Conservation (phyloP, 2,888 invertebrate species). For the Drosophila birchii region DNA sequence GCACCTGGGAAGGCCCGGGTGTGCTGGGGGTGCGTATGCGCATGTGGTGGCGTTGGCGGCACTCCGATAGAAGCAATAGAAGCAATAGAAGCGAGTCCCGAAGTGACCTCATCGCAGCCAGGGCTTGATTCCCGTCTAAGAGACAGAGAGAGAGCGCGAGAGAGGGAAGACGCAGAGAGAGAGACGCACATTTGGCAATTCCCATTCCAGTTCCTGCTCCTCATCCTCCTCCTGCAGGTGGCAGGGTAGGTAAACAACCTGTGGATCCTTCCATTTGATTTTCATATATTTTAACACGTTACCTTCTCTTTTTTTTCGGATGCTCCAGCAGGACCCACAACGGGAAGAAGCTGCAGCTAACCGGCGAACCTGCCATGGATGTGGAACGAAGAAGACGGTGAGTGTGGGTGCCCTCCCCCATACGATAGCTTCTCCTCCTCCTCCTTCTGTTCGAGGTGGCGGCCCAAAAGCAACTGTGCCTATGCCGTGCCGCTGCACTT, state of each 20-base stretch:
- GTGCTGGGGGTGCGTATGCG: slow-evolving; percentile 51
- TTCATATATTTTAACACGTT: not conserved
- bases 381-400: slow-evolving; percentile 73
- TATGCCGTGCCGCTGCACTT: slow-evolving; percentile 3
- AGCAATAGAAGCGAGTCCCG: slow-evolving; percentile 33
- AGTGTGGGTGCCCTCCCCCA: slow-evolving; percentile 22
- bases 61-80: slow-evolving; percentile 30
- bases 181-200: not conserved
- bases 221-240: slow-evolving; percentile 4
- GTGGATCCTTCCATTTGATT: not conserved
- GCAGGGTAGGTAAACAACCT: slow-evolving; percentile 7
- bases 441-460: slow-evolving; percentile 4
- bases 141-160: not conserved
- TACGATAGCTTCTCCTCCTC: not conserved
- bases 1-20: slow-evolving; percentile 36
- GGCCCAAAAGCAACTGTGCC: slow-evolving; percentile 24
- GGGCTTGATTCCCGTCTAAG: slow-evolving; percentile 3
- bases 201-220: slow-evolving; percentile 10
- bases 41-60: slow-evolving; percentile 69
- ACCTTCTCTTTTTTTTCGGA: too few species aligned
- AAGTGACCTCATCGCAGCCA: slow-evolving; percentile 27
- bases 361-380: slow-evolving; percentile 53
- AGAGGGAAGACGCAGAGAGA: not conserved
- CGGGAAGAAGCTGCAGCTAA: slow-evolving; percentile 24
- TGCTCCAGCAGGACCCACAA: slow-evolving; percentile 3